These are phyloP conservation scores for Gryon sp. DNA, from an alignment of 1,140 invertebrate species.

Conservation along the genomic window DNA sequence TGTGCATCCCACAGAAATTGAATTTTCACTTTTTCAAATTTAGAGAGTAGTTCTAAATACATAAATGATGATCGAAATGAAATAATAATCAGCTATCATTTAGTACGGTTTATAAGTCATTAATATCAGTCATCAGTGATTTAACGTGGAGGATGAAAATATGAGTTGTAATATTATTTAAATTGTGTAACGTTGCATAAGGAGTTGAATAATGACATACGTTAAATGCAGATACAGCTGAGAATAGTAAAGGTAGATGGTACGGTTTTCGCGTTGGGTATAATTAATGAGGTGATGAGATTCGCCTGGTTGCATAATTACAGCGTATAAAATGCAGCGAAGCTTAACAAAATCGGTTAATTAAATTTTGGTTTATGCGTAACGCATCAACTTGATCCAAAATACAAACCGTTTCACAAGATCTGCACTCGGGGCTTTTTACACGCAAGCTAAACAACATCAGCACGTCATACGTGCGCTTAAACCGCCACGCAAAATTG, in stretches of 20 bases:
- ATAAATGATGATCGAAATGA: too few relatives aligned
- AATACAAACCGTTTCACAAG: conserved; percentile 22
- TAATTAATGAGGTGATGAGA: conserved; percentile 54
- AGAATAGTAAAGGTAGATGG: not conserved
- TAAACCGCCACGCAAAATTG: conserved; percentile 38
- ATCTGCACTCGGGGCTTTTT: conserved; percentile 54
- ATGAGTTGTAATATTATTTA: too few relatives aligned
- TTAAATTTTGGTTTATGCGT: conserved; percentile 66
- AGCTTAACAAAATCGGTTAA: conserved; percentile 67
- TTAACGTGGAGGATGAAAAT: too few relatives aligned
- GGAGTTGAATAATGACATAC: too few relatives aligned
- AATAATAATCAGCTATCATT: too few relatives aligned
- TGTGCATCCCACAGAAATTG: too few relatives aligned
- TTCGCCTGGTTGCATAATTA: conserved; percentile 62
- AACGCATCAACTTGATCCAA: conserved; percentile 62
- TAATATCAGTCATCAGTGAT: too few relatives aligned
- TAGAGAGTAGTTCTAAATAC: too few relatives aligned
- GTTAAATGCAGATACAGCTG: conserved; percentile 21
- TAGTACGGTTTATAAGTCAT: too few relatives aligned
- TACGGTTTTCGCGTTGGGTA: conserved; percentile 13
- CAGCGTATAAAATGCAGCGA: conserved; percentile 71
- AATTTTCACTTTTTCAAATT: too few relatives aligned
- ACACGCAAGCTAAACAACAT: conserved; percentile 37
- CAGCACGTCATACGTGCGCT: conserved; percentile 22
- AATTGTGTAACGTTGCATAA: too few relatives aligned